These are phyloP conservation scores for Hedychridium roseum DNA, from an alignment of 2,888 invertebrate species.

Conservation along the genomic window DNA sequence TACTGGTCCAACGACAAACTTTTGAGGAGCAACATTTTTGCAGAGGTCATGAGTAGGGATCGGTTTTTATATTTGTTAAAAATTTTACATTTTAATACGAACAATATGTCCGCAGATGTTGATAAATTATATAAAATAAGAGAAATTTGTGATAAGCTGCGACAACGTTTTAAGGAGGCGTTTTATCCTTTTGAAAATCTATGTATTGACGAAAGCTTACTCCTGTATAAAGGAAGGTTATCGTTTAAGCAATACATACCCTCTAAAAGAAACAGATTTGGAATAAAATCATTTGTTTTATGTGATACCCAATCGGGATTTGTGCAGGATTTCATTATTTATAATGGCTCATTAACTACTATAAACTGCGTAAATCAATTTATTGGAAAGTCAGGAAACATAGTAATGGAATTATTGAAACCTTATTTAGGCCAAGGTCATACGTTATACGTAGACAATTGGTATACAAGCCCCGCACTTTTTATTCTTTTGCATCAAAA, in stretches of 20 bases:
- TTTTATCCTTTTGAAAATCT: slow-evolving; percentile 14
- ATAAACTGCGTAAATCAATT: slow-evolving; percentile 6
- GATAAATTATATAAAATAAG: slow-evolving; percentile 12
- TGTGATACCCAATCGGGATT: too few species aligned
- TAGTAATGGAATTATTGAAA: too few species aligned
- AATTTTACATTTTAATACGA: slow-evolving; percentile 14
- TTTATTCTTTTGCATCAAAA: slow-evolving; percentile 6
- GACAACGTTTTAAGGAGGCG: slow-evolving; percentile 5
- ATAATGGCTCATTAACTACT: too few species aligned
- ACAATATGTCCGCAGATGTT: background rate
- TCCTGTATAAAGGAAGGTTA: slow-evolving; percentile 6
- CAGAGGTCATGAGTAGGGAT: slow-evolving; percentile 5
- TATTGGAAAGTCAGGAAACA: too few species aligned
- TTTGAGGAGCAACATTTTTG: slow-evolving; percentile 12
- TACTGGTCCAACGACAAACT: slow-evolving; percentile 9
- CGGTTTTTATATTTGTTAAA: too few species aligned
- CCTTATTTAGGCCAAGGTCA: too few species aligned
- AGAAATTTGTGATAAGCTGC: slow-evolving; percentile 4
- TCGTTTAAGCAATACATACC: slow-evolving; percentile 12
- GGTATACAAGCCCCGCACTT: slow-evolving; percentile 3
- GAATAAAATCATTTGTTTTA: slow-evolving; percentile 12
- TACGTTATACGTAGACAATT: slow-evolving; percentile 7
- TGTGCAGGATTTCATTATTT: too few species aligned
- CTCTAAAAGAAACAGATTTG: slow-evolving; percentile 13
- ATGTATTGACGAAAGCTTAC: slow-evolving; percentile 11